Evolutionary conservation across 2,797 vertebrate genomes (phyloP).

Genomic region (Pelochelys cantorii): DNA sequence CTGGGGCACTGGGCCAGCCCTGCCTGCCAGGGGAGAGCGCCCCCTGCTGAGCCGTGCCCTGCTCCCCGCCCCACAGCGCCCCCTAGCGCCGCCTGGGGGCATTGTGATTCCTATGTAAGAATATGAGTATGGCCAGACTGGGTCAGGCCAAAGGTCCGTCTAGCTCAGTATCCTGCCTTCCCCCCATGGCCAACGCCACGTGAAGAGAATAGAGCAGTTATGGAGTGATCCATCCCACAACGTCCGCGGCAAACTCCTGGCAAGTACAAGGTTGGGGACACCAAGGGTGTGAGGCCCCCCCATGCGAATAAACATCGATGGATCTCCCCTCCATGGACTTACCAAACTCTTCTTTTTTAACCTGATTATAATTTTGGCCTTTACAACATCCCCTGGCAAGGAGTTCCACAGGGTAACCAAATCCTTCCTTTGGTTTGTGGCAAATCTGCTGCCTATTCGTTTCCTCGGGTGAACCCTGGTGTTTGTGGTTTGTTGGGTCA

Average conservation of each 20-base stretch:
- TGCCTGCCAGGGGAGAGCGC: too few species aligned
- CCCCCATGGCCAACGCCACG: accelerated
- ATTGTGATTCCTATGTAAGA: not conserved
- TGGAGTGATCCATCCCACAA: not conserved
- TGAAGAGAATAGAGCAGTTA: not conserved
- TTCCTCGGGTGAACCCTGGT: not conserved
- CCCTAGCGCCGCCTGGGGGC: too few species aligned
- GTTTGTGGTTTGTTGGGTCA: not conserved
- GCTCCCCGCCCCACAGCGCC: too few species aligned
- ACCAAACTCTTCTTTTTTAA: not conserved
- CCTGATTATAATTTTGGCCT: not conserved
- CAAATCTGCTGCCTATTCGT: not conserved
- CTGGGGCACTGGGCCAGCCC: too few species aligned
- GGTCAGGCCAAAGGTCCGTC: not conserved
- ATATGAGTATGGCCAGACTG: not conserved
- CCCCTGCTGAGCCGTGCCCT: too few species aligned
- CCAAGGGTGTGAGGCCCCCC: not conserved
- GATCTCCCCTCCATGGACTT: not conserved
- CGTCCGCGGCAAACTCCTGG: not conserved
- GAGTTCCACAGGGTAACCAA: not conserved
- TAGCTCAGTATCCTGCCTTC: not conserved
- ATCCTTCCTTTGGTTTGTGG: not conserved
- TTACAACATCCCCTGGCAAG: not conserved
- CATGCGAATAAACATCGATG: not conserved
- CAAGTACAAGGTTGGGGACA: not conserved